These are phyloP conservation scores for Rissa tridactyla DNA, from an alignment of 2,113 vertebrate species.

Conservation along the genomic window DNA sequence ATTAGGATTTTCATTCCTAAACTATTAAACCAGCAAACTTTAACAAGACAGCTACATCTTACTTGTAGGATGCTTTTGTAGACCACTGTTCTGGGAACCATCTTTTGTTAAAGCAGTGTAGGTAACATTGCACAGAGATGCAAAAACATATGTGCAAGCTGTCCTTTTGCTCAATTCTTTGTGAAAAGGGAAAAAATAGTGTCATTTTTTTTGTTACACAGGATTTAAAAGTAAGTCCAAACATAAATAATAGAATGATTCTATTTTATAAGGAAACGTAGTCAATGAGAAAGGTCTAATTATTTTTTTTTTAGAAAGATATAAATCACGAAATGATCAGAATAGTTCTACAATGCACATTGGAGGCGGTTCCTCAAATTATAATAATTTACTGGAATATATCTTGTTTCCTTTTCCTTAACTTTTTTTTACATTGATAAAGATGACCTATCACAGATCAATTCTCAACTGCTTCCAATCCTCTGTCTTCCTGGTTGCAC, in stretches of 20 bases:
- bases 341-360: not conserved
- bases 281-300: not conserved
- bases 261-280: not conserved
- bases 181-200: not conserved
- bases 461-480: not conserved
- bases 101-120: not conserved
- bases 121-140: not conserved
- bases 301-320: not conserved
- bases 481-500: conserved; percentile 1
- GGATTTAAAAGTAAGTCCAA: not conserved
- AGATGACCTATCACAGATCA: conserved; percentile 2
- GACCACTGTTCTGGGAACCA: not conserved
- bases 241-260: not conserved
- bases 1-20: not conserved
- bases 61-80: not conserved
- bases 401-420: not conserved
- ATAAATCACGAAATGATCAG: not conserved
- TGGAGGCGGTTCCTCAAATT: not conserved
- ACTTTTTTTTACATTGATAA: not conserved
- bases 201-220: not conserved
- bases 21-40: not conserved
- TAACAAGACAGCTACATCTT: not conserved
- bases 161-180: not conserved
- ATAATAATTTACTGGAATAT: not conserved
- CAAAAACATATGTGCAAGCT: not conserved